phyloP scores from a whole-genome alignment of 2,888 invertebrate genomes.

The Synanthedon myopaeformis region DNA sequence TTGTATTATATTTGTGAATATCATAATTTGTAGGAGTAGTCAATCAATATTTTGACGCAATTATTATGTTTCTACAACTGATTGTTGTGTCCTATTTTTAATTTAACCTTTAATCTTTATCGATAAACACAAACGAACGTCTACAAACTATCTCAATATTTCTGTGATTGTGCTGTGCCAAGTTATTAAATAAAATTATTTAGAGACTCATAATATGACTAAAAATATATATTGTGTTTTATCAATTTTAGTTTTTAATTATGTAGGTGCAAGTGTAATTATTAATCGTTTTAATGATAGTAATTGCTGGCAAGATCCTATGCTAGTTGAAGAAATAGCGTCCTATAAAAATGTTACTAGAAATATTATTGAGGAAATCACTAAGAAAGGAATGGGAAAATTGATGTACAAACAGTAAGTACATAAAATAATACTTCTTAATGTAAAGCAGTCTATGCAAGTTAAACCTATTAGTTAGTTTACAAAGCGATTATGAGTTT shows the following conservation, averaged over 20 bases:
- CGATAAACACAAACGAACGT: background rate
- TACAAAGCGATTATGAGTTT: too few species aligned
- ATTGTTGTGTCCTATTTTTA: background rate
- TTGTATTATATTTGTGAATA: too few species aligned
- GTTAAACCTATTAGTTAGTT: too few species aligned
- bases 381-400: conserved; percentile 47
- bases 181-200: too few species aligned
- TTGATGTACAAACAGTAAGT: conserved; percentile 61
- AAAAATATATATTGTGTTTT: background rate
- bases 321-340: conserved; percentile 61
- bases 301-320: conserved; percentile 18
- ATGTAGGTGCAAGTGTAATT: conserved; percentile 13
- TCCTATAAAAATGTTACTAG: conserved; percentile 59
- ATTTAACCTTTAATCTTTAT: background rate
- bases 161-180: background rate
- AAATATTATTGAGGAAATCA: conserved; percentile 53
- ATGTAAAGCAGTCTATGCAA: too few species aligned
- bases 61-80: too few species aligned
- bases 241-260: background rate
- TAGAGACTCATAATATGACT: too few species aligned
- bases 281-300: conserved; percentile 18
- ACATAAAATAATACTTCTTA: background rate
- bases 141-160: background rate
- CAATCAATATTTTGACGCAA: too few species aligned
- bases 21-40: too few species aligned